These are phyloP conservation scores for Scaptomyza pallida DNA, from an alignment of 1,140 invertebrate genomes.

Conservation along the genomic window DNA sequence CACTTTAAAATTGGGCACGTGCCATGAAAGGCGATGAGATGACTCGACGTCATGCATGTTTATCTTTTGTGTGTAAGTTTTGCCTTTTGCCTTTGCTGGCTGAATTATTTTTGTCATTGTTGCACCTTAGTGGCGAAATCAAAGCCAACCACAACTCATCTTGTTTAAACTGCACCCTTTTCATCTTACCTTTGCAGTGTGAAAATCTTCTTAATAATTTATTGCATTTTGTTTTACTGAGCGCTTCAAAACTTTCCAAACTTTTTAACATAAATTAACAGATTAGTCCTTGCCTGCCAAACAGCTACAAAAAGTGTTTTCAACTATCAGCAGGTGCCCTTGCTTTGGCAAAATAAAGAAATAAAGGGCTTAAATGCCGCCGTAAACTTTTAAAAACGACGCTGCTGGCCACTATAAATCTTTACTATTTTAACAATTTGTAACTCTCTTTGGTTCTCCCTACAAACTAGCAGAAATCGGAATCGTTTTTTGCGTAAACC, in stretches of 20 bases:
- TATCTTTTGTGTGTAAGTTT: constrained; percentile 76
- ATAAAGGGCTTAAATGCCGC: constrained; percentile 24
- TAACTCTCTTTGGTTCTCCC: constrained; percentile 50
- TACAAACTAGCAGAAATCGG: constrained; percentile 15
- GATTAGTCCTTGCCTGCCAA: constrained; percentile 65
- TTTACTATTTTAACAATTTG: constrained; percentile 63
- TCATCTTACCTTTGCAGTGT: constrained; percentile 23
- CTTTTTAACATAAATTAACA: constrained; percentile 81
- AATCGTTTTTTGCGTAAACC: constrained; percentile 7
- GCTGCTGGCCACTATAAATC: constrained; percentile 61
- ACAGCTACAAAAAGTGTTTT: constrained; percentile 10
- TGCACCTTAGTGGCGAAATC: constrained; percentile 44
- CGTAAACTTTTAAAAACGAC: constrained; percentile 38
- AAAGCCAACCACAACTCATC: constrained; percentile 39
- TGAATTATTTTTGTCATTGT: constrained; percentile 47
- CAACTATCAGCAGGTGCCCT: constrained; percentile 42
- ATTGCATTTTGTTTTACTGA: constrained; percentile 79
- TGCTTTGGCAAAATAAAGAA: constrained; percentile 17
- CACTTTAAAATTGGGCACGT: constrained; percentile 65
- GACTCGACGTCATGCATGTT: constrained; percentile 38
- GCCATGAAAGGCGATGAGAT: not conserved
- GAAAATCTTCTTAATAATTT: constrained; percentile 79
- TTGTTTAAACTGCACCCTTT: constrained; percentile 6
- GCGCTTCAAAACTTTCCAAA: constrained; percentile 68
- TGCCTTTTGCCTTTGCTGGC: constrained; percentile 62